Evolutionary conservation across 2,888 invertebrate genomes (phyloP).

Genomic region (Noctua pronuba): DNA sequence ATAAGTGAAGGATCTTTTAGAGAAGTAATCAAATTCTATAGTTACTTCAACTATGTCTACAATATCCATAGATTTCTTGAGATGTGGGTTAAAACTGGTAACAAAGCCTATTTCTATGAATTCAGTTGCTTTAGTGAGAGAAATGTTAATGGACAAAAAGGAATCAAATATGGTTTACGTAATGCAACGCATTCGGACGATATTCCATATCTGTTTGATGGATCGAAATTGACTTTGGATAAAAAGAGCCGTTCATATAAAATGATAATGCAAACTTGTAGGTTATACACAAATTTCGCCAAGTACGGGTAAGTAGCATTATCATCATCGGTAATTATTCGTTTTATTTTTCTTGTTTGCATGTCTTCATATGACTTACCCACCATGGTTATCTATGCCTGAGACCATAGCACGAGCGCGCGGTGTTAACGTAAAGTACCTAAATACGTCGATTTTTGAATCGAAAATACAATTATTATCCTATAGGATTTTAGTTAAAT

Average conservation of each 20-base stretch:
- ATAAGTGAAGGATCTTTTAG: constrained; percentile 41
- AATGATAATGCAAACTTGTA: constrained; percentile 72
- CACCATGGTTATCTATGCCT: not conserved
- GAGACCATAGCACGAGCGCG: no score
- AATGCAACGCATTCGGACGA: constrained; percentile 73
- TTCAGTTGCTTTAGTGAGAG: constrained; percentile 71
- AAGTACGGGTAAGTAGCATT: constrained; percentile 73
- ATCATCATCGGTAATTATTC: no score
- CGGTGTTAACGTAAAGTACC: no score
- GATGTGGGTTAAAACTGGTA: constrained; percentile 44
- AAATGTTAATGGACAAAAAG: constrained; percentile 66
- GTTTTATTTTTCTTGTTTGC: not conserved
- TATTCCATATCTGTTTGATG: constrained; percentile 70
- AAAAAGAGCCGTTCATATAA: constrained; percentile 58
- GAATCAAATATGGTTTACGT: constrained; percentile 61
- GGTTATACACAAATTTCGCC: constrained; percentile 76
- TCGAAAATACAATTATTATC: no score
- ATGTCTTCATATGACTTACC: not conserved
- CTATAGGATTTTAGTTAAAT: no score
- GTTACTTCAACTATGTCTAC: constrained; percentile 47
- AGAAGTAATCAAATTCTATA: constrained; percentile 53
- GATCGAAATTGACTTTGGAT: constrained; percentile 35
- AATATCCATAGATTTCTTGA: constrained; percentile 60
- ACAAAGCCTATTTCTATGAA: constrained; percentile 68
- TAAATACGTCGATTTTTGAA: no score